Evolutionary conservation across 1,140 invertebrate genomes (phyloP).

Genomic region (Hycleus phaleratus): DNA sequence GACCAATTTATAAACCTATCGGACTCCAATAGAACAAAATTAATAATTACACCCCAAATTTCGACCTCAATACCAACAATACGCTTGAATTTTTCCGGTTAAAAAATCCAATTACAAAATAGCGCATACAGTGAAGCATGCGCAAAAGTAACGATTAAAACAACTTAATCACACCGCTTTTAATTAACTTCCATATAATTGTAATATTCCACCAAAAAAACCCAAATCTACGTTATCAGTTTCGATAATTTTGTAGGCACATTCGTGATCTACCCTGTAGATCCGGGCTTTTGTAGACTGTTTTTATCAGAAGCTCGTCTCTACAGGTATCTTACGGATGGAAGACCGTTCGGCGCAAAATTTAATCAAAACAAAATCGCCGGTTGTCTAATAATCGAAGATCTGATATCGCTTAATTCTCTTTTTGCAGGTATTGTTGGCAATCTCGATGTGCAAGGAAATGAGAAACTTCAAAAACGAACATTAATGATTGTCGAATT

Average conservation of each 20-base stretch:
- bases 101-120: background rate
- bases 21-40: constrained; percentile 4
- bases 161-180: no score
- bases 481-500: constrained; percentile 1
- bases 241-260: constrained; percentile 46
- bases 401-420: no score
- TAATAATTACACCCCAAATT: constrained; percentile 3
- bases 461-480: constrained; percentile 3
- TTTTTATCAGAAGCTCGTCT: constrained; percentile 94
- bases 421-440: no score
- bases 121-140: constrained; percentile 23
- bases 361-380: no score
- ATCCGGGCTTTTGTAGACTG: constrained; percentile 95
- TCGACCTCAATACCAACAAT: no score
- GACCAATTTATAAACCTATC: constrained; percentile 26
- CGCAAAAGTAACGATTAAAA: constrained; percentile 34
- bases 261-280: constrained; percentile 98
- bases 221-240: background rate
- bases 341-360: constrained; percentile 53
- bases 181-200: no score
- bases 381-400: no score
- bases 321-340: constrained; percentile 98
- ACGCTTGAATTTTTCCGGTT: no score
- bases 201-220: no score
- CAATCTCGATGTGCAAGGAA: no score